phyloP scores from a whole-genome alignment of 2,797 vertebrate species.

The Cheirogaleus major region DNA sequence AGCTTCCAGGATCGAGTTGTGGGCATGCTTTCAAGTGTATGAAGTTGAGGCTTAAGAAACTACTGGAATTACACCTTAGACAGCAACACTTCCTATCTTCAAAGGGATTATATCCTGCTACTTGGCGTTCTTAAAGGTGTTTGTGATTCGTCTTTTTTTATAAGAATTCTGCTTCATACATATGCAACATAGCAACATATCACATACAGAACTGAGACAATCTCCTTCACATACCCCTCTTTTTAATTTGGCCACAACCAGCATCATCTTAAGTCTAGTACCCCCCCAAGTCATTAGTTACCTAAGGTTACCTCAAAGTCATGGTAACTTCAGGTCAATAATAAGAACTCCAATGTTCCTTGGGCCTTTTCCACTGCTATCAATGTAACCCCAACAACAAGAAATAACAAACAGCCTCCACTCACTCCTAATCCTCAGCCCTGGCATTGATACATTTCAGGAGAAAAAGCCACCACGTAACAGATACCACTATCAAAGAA shows the following conservation, averaged over 20 bases:
- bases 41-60: slow-evolving; percentile 33
- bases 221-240: not conserved
- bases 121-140: not conserved
- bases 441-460: not conserved
- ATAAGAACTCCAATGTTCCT: not conserved
- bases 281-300: not conserved
- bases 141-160: not conserved
- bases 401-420: not conserved
- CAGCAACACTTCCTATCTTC: slow-evolving; percentile 12
- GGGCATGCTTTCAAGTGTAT: not conserved
- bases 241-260: not conserved
- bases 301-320: not conserved
- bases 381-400: not conserved
- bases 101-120: not conserved
- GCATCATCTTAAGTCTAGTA: not conserved
- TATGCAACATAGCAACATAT: not conserved
- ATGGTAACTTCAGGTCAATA: not conserved
- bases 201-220: not conserved
- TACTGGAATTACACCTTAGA: slow-evolving; percentile 42
- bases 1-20: not conserved
- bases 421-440: not conserved
- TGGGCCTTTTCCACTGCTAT: not conserved
- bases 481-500: not conserved
- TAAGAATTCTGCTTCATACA: not conserved
- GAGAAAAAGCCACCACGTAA: not conserved